phyloP scores from a whole-genome alignment of 2,113 vertebrate genomes.

The Antennarius striatus region DNA sequence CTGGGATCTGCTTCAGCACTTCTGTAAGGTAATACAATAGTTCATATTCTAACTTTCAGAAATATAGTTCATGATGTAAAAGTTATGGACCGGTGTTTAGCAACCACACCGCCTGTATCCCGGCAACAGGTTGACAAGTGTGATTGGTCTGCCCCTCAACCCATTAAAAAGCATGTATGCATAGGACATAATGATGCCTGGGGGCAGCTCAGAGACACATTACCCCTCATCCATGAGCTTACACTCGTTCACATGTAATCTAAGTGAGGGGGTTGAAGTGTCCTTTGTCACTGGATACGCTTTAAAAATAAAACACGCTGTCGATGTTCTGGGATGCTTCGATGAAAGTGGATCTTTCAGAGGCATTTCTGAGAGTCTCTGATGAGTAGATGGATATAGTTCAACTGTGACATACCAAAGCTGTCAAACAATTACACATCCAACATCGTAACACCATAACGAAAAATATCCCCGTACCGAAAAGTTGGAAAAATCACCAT shows the following conservation, averaged over 20 bases:
- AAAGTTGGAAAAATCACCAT: conserved; percentile 3
- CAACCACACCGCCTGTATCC: conserved; percentile 79
- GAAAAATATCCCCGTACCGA: conserved; percentile 4
- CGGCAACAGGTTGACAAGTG: conserved; percentile 74
- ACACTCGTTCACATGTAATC: conserved; percentile 82
- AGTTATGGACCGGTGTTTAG: conserved; percentile 87
- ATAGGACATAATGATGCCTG: conserved; percentile 83
- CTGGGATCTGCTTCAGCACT: conserved; percentile 84
- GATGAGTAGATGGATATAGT: conserved; percentile 61
- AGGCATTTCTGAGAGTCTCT: conserved; percentile 70
- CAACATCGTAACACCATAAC: neutral
- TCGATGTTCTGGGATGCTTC: conserved; percentile 78
- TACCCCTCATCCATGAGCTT: conserved; percentile 74
- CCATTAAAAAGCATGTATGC: conserved; percentile 80
- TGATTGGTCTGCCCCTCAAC: conserved; percentile 82
- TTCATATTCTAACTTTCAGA: conserved; percentile 90
- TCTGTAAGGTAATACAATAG: conserved; percentile 88
- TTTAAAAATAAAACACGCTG: conserved; percentile 90
- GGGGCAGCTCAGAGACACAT: conserved; percentile 77
- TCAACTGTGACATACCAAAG: conserved; percentile 49
- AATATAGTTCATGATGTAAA: conserved; percentile 98
- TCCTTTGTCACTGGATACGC: conserved; percentile 85
- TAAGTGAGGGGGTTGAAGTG: conserved; percentile 84
- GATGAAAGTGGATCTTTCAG: conserved; percentile 77
- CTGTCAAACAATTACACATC: conserved; percentile 58